Percentiles rank a stretch among this genome's conserved stretches.
These are phyloP conservation scores for Acronicta aceris DNA, from an alignment of 2,888 invertebrate species.

Conservation along the genomic window DNA sequence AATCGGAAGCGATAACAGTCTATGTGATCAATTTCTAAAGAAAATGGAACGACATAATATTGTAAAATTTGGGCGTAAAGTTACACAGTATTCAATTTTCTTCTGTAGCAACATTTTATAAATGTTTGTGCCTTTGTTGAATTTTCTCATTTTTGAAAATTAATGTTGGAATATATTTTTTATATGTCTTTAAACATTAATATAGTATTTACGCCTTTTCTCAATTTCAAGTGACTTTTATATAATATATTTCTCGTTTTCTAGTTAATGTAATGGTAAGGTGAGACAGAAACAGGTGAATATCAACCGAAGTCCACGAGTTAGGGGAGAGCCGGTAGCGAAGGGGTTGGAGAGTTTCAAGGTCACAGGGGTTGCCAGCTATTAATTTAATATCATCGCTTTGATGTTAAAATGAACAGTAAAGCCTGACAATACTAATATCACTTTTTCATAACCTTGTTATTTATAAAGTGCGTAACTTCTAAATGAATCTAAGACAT, in stretches of 20 bases:
- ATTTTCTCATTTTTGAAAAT: too few species aligned
- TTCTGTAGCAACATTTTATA: too few species aligned
- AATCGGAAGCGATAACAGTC: constrained; percentile 18
- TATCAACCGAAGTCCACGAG: background rate
- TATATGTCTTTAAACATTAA: too few species aligned
- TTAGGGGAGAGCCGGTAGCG: constrained; percentile 1
- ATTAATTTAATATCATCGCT: background rate
- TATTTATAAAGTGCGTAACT: too few species aligned
- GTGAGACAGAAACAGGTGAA: background rate
- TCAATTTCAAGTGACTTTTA: too few species aligned
- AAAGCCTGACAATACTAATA: background rate
- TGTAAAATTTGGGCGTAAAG: too few species aligned
- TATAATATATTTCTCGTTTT: background rate
- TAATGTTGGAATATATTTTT: too few species aligned
- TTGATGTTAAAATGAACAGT: background rate
- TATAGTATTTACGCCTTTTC: too few species aligned
- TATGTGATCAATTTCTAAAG: constrained; percentile 15
- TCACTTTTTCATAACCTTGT: too few species aligned
- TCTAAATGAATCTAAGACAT: too few species aligned
- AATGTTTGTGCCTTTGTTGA: too few species aligned
- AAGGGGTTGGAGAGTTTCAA: background rate
- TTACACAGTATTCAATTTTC: too few species aligned
- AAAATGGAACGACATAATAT: constrained; percentile 10
- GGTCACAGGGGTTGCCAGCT: background rate
- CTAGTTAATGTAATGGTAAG: background rate